Conservation (phyloP, 2,888 invertebrate genomes). For the Pandemis cinnamomeana region DNA sequence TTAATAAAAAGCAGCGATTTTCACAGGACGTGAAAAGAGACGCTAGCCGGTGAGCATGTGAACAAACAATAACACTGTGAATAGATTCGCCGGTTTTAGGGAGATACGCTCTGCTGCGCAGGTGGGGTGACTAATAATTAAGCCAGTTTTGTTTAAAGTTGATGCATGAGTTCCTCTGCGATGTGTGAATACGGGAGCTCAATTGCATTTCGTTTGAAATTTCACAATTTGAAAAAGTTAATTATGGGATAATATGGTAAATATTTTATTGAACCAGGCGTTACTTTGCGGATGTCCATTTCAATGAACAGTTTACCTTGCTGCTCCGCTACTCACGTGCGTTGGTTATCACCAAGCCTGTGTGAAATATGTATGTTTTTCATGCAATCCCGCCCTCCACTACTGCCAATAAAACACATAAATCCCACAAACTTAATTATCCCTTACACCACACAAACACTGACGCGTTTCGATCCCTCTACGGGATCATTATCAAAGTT, state of each 20-base stretch:
- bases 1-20: not conserved
- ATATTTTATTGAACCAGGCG: too few species aligned
- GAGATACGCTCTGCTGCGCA: conserved; percentile 83
- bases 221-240: not conserved
- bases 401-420: too few species aligned
- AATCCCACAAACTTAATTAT: too few species aligned
- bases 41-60: conserved; percentile 60
- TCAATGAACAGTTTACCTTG: too few species aligned
- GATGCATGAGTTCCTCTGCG: conserved; percentile 68
- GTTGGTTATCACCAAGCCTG: too few species aligned
- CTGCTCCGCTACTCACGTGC: too few species aligned
- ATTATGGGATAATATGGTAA: not conserved
- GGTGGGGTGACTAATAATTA: conserved; percentile 85
- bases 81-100: conserved; percentile 81
- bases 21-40: conserved; percentile 20
- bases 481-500: too few species aligned
- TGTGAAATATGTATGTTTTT: too few species aligned
- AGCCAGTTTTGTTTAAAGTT: conserved; percentile 79
- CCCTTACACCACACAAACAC: too few species aligned
- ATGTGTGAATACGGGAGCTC: conserved; percentile 49
- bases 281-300: too few species aligned
- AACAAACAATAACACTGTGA: conserved; percentile 73
- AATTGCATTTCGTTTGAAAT: conserved; percentile 22
- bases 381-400: too few species aligned
- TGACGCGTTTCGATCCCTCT: too few species aligned